These are phyloP conservation scores for Sweltsa coloradensis DNA, from an alignment of 1,140 invertebrate genomes.

Conservation along the genomic window DNA sequence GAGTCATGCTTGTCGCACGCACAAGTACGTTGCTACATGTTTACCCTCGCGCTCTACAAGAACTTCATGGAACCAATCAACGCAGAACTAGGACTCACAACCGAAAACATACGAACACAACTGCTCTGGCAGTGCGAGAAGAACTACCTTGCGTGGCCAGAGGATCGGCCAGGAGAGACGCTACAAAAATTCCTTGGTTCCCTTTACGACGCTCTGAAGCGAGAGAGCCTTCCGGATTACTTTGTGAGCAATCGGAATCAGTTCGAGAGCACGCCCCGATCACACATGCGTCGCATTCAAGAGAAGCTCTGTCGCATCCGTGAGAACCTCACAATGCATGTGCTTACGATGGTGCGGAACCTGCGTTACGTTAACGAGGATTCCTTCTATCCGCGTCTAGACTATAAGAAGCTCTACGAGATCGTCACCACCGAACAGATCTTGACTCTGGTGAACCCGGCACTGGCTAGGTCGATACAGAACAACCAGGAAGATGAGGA, in stretches of 20 bases:
- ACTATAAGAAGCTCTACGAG: slow-evolving; percentile 45
- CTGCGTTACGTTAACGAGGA: slow-evolving; percentile 23
- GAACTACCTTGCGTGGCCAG: slow-evolving; percentile 50
- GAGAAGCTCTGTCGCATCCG: slow-evolving; percentile 49
- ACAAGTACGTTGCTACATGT: slow-evolving; percentile 52
- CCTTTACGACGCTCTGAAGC: slow-evolving; percentile 33
- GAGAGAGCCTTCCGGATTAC: slow-evolving; percentile 49
- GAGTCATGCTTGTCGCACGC: slow-evolving; percentile 52
- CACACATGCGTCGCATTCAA: slow-evolving; percentile 46
- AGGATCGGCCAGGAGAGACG: slow-evolving; percentile 51
- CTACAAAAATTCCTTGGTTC: slow-evolving; percentile 44
- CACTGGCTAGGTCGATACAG: slow-evolving; percentile 11
- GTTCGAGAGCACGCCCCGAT: slow-evolving; percentile 50
- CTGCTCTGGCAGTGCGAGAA: slow-evolving; percentile 67
- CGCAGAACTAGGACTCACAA: slow-evolving; percentile 39
- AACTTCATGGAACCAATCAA: slow-evolving; percentile 47
- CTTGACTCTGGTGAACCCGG: slow-evolving; percentile 27
- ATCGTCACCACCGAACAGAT: slow-evolving; percentile 35
- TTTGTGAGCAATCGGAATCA: slow-evolving; percentile 59
- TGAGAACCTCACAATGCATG: slow-evolving; percentile 54
- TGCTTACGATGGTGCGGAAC: slow-evolving; percentile 50
- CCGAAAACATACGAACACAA: slow-evolving; percentile 55
- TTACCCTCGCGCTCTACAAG: slow-evolving; percentile 48
- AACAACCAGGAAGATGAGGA: slow-evolving; percentile 18
- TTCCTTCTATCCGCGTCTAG: slow-evolving; percentile 47